A percentile compares a stretch with the other conserved stretches of the same genome.
Evolutionary conservation across 2,888 invertebrate species (phyloP).

Genomic region (Mesorhabditis belari): DNA sequence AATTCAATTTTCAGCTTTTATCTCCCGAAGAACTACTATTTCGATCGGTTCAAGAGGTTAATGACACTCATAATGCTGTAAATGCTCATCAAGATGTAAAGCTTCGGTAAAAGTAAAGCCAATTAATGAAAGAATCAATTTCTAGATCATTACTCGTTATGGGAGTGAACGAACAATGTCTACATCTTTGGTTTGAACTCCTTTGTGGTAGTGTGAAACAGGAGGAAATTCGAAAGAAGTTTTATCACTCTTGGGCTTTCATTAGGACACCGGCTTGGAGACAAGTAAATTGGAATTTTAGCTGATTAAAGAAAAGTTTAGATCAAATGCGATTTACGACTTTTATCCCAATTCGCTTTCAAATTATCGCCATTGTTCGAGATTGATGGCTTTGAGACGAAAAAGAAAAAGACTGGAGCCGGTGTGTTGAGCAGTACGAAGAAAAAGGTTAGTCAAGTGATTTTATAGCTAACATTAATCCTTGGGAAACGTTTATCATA

Average conservation of each 20-base stretch:
- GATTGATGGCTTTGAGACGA: conserved; percentile 61
- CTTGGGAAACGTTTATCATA: no score
- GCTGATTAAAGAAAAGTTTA: no score
- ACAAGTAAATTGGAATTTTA: no score
- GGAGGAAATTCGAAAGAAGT: conserved; percentile 81
- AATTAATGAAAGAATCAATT: conserved; percentile 55
- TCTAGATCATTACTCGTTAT: conserved; percentile 27
- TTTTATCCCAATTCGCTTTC: conserved; percentile 90
- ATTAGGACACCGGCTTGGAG: conserved; percentile 97
- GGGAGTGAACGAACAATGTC: conserved; percentile 65
- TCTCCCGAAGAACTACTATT: conserved; percentile 81
- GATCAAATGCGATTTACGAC: conserved; percentile 90
- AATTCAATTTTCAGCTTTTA: conserved; percentile 67
- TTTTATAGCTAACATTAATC: no score
- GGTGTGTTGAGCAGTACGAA: neutral
- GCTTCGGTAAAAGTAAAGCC: conserved; percentile 82
- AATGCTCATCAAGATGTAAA: conserved; percentile 95
- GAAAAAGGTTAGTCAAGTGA: neutral
- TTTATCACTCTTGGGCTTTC: conserved; percentile 70
- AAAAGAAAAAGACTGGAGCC: no score
- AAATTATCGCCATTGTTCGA: conserved; percentile 94
- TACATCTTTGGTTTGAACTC: conserved; percentile 96
- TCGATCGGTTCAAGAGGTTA: conserved; percentile 84
- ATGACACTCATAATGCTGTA: conserved; percentile 87
- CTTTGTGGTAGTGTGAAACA: conserved; percentile 75